These are phyloP conservation scores for Ephydatia muelleri DNA, from an alignment of 37 sponge, comb jelly and placozoan species.

Conservation along the genomic window DNA sequence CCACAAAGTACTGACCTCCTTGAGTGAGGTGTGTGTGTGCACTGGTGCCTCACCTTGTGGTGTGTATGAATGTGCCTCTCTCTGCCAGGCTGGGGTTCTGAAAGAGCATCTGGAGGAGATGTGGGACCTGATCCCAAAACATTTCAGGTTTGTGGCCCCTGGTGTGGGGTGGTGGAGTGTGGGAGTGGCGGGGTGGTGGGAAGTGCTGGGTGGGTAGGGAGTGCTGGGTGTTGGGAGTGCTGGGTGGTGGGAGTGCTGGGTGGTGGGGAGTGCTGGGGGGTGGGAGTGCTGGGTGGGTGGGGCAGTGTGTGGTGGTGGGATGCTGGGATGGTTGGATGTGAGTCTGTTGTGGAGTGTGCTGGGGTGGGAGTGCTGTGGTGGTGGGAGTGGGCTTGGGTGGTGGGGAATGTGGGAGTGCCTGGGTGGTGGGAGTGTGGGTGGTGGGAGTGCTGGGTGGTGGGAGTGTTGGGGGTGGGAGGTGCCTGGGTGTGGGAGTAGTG, in stretches of 20 bases:
- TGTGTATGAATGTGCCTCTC: neutral
- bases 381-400: neutral
- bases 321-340: neutral
- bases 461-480: neutral
- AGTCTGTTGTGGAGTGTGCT: too few species aligned
- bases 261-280: neutral
- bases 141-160: constrained; percentile 14
- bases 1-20: neutral
- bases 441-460: neutral
- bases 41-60: neutral
- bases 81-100: constrained; percentile 31
- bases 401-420: neutral
- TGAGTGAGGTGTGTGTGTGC: neutral
- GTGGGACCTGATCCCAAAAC: constrained; percentile 28
- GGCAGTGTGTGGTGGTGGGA: neutral
- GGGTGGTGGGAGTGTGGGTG: neutral
- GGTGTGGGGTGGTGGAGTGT: neutral
- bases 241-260: neutral
- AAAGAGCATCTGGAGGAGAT: constrained; percentile 18
- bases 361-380: too few species aligned
- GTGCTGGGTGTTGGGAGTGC: neutral
- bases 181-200: constrained; percentile 11
- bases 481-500: neutral
- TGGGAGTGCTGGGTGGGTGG: constrained; percentile 20
- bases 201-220: neutral